A percentile compares a stretch with the other conserved stretches of the same genome.
phyloP scores from a whole-genome alignment of 92 coral and sea anemone species.

The Montipora capitata region DNA sequence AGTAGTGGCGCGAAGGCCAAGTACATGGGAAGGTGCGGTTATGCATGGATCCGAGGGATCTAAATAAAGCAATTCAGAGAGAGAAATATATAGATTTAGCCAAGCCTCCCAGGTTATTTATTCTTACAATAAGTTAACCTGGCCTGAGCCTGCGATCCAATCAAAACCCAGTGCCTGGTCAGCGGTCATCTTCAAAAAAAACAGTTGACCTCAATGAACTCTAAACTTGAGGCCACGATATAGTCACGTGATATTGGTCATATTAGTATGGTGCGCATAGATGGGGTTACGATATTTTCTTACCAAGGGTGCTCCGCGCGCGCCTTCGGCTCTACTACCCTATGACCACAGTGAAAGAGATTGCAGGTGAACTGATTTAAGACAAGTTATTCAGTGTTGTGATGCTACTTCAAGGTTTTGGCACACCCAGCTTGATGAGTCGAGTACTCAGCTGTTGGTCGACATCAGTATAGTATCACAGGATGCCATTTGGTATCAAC shows the following conservation, averaged over 20 bases:
- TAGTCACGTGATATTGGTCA: too few species aligned
- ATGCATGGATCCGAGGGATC: not conserved
- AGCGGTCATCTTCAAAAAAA: too few species aligned
- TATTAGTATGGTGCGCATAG: too few species aligned
- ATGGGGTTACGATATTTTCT: too few species aligned
- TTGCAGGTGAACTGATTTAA: slow-evolving; percentile 42
- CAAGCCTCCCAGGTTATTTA: too few species aligned
- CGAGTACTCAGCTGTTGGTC: slow-evolving; percentile 7
- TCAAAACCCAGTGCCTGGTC: too few species aligned
- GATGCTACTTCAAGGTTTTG: slow-evolving; percentile 49
- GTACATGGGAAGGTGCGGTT: not conserved
- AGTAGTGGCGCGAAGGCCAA: slow-evolving; percentile 22
- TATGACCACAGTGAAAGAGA: slow-evolving; percentile 44
- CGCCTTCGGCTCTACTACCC: not conserved
- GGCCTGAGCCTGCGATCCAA: too few species aligned
- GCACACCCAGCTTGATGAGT: slow-evolving; percentile 20
- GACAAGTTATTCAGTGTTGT: slow-evolving; percentile 47
- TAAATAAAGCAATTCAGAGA: not conserved
- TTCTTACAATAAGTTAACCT: too few species aligned
- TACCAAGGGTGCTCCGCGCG: too few species aligned
- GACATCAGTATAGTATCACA: slow-evolving; percentile 1
- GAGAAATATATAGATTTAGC: not conserved
- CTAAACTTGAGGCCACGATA: too few species aligned
- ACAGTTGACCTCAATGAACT: too few species aligned
- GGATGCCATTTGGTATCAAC: slow-evolving; percentile 46